Percentiles rank a stretch among this genome's conserved stretches.
Evolutionary conservation across 2,113 vertebrate genomes (phyloP).

Genomic region (Colius striatus): DNA sequence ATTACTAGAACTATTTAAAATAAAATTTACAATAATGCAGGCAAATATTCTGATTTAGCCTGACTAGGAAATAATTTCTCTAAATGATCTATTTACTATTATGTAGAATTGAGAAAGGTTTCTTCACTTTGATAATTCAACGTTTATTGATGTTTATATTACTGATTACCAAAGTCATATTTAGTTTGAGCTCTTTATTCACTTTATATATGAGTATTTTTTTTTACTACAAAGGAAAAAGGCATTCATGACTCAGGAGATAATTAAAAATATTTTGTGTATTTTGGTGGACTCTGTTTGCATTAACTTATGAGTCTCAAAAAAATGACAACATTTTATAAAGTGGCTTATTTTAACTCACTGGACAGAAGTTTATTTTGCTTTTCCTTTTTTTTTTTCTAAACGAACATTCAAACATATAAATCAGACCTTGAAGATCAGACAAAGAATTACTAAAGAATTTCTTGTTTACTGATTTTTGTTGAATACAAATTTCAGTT

Average conservation of each 20-base stretch:
- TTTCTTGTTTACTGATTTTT: not conserved
- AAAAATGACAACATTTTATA: not conserved
- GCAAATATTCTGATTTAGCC: not conserved
- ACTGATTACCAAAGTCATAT: not conserved
- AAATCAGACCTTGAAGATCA: not conserved
- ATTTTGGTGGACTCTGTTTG: not conserved
- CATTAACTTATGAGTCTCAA: not conserved
- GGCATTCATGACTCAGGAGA: not conserved
- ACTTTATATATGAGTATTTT: not conserved
- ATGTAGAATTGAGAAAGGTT: not conserved
- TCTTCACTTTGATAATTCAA: not conserved
- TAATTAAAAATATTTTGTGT: not conserved
- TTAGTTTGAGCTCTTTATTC: not conserved
- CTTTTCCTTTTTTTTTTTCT: not conserved
- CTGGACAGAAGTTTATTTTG: not conserved
- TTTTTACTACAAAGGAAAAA: not conserved
- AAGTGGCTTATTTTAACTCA: not conserved
- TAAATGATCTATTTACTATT: not conserved
- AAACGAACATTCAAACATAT: not conserved
- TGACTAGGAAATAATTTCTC: not conserved
- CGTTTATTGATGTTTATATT: not conserved
- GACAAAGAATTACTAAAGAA: not conserved
- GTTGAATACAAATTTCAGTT: not conserved
- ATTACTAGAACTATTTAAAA: not conserved
- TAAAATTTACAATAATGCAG: not conserved